Conservation (phyloP, 2,888 invertebrate genomes). For the Podabrus alpinus region DNA sequence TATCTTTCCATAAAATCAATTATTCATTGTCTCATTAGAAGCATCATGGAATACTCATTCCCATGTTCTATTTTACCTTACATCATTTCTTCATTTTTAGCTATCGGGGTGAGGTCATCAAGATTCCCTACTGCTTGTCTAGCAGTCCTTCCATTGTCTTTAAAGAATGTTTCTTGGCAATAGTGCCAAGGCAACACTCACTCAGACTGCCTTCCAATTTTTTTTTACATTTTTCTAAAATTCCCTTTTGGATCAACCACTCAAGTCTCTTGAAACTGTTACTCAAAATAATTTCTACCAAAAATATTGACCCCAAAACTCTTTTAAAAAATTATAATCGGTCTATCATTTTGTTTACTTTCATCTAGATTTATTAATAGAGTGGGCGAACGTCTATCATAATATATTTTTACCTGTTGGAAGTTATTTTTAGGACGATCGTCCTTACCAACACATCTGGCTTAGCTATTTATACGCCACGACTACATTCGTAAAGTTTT, state of each 20-base stretch:
- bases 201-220: neutral
- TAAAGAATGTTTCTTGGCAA: neutral
- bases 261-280: too few relatives aligned
- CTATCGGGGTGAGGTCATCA: neutral
- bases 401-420: slow-evolving; percentile 10
- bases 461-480: slow-evolving; percentile 6
- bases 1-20: too few relatives aligned
- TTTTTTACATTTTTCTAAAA: too few relatives aligned
- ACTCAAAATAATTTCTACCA: too few relatives aligned
- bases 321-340: too few relatives aligned
- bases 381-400: neutral
- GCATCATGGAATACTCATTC: too few relatives aligned
- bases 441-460: slow-evolving; percentile 15
- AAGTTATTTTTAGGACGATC: slow-evolving; percentile 9
- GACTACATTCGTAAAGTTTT: neutral
- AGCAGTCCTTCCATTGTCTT: neutral
- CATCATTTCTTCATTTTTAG: too few relatives aligned
- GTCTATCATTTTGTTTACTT: neutral
- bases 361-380: neutral
- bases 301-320: neutral
- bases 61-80: too few relatives aligned
- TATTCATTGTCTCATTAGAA: too few relatives aligned
- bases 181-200: neutral
- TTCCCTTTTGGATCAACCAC: too few relatives aligned
- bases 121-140: neutral